phyloP scores from a whole-genome alignment of 2,888 invertebrate genomes.

The Pristionchus mayeri region DNA sequence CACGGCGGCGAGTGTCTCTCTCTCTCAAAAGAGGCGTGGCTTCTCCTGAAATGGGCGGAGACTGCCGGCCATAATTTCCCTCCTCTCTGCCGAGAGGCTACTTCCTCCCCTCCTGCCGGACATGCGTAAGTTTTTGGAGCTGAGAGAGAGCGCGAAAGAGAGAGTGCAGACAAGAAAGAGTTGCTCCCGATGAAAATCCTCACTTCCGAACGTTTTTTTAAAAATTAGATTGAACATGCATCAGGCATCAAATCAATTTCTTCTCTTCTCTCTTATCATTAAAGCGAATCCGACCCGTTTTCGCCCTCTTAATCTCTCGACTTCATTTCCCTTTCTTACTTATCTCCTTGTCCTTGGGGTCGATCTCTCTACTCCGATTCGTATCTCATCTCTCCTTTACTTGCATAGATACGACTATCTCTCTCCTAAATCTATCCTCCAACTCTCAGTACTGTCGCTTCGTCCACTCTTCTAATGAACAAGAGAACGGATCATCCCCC shows the following conservation, averaged over 20 bases:
- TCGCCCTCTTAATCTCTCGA: not conserved
- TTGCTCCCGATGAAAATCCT: no score
- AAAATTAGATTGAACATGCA: no score
- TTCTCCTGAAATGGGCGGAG: not conserved
- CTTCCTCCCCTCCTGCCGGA: not conserved
- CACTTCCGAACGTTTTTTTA: no score
- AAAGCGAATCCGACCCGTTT: not conserved
- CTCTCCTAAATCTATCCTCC: not conserved
- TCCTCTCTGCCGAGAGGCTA: not conserved
- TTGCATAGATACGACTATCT: not conserved
- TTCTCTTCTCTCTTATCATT: not conserved
- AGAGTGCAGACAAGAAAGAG: not conserved
- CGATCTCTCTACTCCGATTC: constrained; percentile 18
- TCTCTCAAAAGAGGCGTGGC: not conserved
- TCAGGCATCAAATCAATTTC: not conserved
- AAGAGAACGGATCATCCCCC: not conserved
- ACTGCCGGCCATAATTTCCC: not conserved
- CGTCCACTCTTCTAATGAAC: not conserved
- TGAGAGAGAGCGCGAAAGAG: not conserved
- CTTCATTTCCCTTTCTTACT: constrained; percentile 20
- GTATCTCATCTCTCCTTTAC: not conserved
- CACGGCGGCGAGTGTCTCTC: not conserved
- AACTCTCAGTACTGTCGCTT: no score
- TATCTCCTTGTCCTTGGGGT: not conserved
- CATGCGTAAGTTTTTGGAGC: not conserved